Percentiles rank a stretch among this genome's conserved stretches.
These are phyloP conservation scores for Euschistus heros DNA, from an alignment of 1,140 invertebrate genomes.

Conservation along the genomic window DNA sequence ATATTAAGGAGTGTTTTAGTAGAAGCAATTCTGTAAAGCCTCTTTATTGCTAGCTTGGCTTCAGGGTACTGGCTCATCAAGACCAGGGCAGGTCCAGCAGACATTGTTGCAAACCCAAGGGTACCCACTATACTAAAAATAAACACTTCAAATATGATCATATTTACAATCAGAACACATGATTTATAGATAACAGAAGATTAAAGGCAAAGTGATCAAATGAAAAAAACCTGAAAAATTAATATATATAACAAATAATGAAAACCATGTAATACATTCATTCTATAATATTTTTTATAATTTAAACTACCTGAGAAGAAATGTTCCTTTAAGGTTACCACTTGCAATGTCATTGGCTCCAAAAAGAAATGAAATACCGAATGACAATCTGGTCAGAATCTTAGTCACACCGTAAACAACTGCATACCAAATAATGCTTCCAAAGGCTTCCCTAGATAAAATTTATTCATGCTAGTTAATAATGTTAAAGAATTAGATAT, in stretches of 20 bases:
- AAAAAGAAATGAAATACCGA: not conserved
- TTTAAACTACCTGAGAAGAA: not conserved
- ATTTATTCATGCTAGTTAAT: not conserved
- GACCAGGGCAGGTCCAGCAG: constrained; percentile 41
- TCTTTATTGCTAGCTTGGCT: constrained; percentile 45
- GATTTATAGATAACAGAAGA: not conserved
- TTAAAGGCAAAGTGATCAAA: not conserved
- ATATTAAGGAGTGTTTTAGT: constrained; percentile 40
- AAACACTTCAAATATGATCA: not conserved
- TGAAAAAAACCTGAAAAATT: not conserved
- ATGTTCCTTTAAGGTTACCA: not conserved
- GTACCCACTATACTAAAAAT: constrained; percentile 37
- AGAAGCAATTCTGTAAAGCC: constrained; percentile 42
- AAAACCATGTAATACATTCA: not conserved
- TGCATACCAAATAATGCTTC: not conserved
- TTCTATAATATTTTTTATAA: not conserved
- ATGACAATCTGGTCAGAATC: not conserved
- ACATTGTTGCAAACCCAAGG: too few species aligned
- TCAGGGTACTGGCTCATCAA: constrained; percentile 50
- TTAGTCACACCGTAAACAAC: not conserved
- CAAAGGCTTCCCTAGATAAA: not conserved
- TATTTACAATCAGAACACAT: not conserved
- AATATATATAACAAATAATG: not conserved
- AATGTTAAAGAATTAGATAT: too few species aligned
- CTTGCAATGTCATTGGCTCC: not conserved